Evolutionary conservation across 2,797 vertebrate species (phyloP).

Genomic region (Spatula clypeata): DNA sequence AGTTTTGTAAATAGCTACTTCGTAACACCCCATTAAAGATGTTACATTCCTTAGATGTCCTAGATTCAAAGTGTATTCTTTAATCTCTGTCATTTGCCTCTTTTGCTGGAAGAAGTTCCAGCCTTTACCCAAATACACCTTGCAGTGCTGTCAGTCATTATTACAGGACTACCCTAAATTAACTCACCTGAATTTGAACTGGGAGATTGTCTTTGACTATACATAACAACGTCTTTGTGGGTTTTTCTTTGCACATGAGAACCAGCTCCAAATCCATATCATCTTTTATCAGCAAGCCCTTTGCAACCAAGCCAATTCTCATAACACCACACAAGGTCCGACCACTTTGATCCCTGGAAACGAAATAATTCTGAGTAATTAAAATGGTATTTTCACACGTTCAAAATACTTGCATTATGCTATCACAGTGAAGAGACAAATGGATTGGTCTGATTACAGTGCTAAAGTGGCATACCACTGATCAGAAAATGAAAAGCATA

Average conservation of each 20-base stretch:
- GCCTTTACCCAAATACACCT: not conserved
- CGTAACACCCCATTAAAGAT: not conserved
- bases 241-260: constrained; percentile 98
- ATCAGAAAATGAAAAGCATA: not conserved
- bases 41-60: not conserved
- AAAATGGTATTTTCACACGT: not conserved
- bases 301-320: constrained; percentile 97
- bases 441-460: not conserved
- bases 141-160: not conserved
- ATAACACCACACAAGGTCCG: constrained; percentile 95
- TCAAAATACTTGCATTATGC: not conserved
- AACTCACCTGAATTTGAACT: constrained; percentile 94
- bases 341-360: constrained; percentile 90
- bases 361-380: constrained; percentile 54
- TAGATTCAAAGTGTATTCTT: not conserved
- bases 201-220: constrained; percentile 95
- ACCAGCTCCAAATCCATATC: constrained; percentile 99
- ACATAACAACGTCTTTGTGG: constrained; percentile 93
- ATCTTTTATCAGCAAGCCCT: constrained; percentile 98
- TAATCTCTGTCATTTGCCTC: not conserved
- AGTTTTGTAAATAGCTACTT: not conserved
- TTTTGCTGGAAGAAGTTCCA: not conserved
- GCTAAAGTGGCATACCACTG: rapidly evolving
- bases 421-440: not conserved
- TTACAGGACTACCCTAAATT: not conserved